Conservation (phyloP, 2,888 invertebrate species). For the Chymomyza caudatula region DNA sequence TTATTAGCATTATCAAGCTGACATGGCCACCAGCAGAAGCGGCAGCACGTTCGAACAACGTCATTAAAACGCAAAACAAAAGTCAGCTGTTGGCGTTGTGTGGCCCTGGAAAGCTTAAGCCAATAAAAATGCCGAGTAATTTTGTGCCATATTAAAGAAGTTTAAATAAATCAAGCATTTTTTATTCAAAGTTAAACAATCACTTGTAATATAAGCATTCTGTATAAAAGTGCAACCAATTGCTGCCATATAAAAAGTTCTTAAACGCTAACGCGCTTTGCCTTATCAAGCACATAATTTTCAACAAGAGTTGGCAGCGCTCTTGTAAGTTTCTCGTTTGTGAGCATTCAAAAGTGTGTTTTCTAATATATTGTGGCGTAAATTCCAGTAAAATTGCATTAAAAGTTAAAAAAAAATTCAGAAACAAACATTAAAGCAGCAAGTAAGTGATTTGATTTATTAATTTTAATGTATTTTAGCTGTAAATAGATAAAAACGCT, state of each 20-base stretch:
- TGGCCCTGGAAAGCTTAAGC: neutral
- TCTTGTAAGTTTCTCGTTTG: constrained; percentile 38
- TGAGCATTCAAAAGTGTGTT: constrained; percentile 68
- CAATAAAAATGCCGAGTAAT: neutral
- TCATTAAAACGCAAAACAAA: constrained; percentile 46
- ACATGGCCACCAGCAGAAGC: constrained; percentile 11
- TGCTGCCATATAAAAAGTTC: neutral
- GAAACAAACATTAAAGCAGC: constrained; percentile 36
- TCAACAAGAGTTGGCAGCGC: constrained; percentile 35
- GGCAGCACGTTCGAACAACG: constrained; percentile 35
- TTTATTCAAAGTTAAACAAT: neutral
- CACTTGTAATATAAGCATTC: neutral
- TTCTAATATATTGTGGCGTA: constrained; percentile 33
- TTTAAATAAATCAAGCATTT: too few species aligned
- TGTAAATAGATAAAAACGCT: neutral
- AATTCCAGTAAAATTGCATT: constrained; percentile 43
- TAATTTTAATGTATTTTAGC: neutral
- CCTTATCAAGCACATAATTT: constrained; percentile 26
- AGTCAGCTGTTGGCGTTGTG: constrained; percentile 38
- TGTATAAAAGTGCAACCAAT: neutral
- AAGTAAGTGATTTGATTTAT: constrained; percentile 27
- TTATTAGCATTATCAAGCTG: constrained; percentile 34
- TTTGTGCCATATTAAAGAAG: too few species aligned
- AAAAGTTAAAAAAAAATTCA: constrained; percentile 19
- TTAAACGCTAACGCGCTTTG: neutral